These are phyloP conservation scores for Cladopsammia gracilis DNA, from an alignment of 64 coral and sea anemone species.

Conservation along the genomic window DNA sequence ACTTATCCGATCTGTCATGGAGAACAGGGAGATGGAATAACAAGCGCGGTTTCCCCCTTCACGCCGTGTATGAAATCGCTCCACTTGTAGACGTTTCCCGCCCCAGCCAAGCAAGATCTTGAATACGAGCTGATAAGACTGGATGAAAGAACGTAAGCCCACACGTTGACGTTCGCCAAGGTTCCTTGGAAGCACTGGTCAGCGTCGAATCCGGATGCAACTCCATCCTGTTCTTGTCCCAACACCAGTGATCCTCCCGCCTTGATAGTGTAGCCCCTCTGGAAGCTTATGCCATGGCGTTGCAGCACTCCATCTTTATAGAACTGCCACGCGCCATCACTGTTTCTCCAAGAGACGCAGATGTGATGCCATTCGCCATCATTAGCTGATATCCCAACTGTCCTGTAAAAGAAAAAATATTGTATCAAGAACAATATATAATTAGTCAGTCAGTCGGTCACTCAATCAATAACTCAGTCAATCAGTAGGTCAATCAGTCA, in stretches of 20 bases:
- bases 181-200: slow-evolving; percentile 15
- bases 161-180: neutral
- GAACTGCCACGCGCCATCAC: slow-evolving; percentile 6
- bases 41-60: neutral
- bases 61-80: neutral
- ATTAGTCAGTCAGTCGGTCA: no score
- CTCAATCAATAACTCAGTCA: no score
- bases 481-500: no score
- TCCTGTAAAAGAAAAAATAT: neutral
- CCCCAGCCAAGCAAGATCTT: neutral
- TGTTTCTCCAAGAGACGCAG: slow-evolving; percentile 10
- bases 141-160: neutral
- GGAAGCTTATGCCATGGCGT: neutral
- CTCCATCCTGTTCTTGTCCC: slow-evolving; percentile 36
- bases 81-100: neutral
- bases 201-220: slow-evolving; percentile 70
- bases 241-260: slow-evolving; percentile 47
- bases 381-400: neutral
- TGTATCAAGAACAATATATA: no score
- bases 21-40: neutral
- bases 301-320: slow-evolving; percentile 33
- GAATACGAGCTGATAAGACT: neutral
- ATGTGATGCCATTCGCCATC: slow-evolving; percentile 59
- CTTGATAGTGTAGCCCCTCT: neutral
- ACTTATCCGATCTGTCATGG: no score